Base-by-base conservation (phyloP, 2,888 invertebrate species). In the Philonicus albiceps region DNA sequence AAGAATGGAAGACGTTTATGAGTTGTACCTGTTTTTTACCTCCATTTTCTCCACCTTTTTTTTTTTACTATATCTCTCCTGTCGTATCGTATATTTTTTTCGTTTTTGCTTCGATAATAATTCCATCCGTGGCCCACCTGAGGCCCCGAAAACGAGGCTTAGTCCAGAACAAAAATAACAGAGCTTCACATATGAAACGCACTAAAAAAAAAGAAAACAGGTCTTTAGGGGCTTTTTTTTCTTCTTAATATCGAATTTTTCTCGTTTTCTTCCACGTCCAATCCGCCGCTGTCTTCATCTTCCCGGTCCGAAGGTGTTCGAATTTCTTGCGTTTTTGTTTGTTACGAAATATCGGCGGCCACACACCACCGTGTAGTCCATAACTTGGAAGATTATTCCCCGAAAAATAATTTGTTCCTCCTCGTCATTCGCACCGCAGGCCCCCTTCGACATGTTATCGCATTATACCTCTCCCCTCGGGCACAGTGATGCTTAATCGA, bases 81-180 rank as follows among this genome's bases (percentile, higher is more conserved):
- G 64, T 27, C 27, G 64, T 64, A 64, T 64, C 19, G 22, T 5
- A 7, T 64, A 5, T 78, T 78, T 30, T 78, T 78, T 76, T 13
- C n/a, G 11, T 40, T 76, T n/a, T 78, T 78, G n/a, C 16, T 78
- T 49, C 22, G 16, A 16, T 78, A 78, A 78, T 78, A 78, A 30
- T 78, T 78, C 49, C 78, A 78, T 78, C 49, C 49, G 27, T 53
- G 53, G 78, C 78, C 78, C 78, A 78, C 78, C 78, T 78, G 78
- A 78, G 78, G 49, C 78, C 76, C 49, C 19, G 64, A 37, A 78
- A 78, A 30, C 49, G 49, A 78, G 78, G 78, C 49, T 27, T 22
- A 30, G 43, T 53, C 49, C 49, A 78, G 78, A 78, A 78, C 49
- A 78, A 78, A 74, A 78, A 78, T 78, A 43, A 37, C 78, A 78